These are phyloP conservation scores for Coenonympha arcania DNA, from an alignment of 2,888 invertebrate species.

Conservation along the genomic window DNA sequence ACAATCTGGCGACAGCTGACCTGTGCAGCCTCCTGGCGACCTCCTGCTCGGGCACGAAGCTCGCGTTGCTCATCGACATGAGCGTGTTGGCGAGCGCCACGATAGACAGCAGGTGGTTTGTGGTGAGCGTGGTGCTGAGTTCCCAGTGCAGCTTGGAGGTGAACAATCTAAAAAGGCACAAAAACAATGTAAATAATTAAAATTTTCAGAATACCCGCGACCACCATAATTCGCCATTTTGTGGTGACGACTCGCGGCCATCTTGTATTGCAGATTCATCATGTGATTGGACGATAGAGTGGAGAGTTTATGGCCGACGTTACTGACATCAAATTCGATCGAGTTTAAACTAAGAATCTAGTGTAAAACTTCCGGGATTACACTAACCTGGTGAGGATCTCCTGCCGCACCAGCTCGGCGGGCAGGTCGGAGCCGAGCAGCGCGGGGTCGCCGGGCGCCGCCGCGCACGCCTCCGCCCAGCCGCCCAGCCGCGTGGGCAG, in stretches of 20 bases:
- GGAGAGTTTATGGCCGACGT: too few species aligned
- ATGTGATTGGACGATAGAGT: too few species aligned
- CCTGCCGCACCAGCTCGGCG: slow-evolving; percentile 81
- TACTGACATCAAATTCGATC: too few species aligned
- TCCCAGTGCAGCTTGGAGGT: slow-evolving; percentile 96
- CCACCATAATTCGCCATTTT: too few species aligned
- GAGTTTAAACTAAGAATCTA: too few species aligned
- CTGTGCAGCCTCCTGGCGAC: slow-evolving; percentile 83
- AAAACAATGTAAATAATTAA: background rate
- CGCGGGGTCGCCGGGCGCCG: slow-evolving; percentile 52
- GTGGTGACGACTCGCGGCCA: too few species aligned
- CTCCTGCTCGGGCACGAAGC: slow-evolving; percentile 92
- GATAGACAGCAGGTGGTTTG: slow-evolving; percentile 94
- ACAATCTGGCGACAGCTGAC: slow-evolving; percentile 40
- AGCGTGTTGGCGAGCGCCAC: slow-evolving; percentile 96
- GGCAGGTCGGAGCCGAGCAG: slow-evolving; percentile 76
- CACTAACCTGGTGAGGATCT: slow-evolving; percentile 79
- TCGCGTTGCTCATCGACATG: slow-evolving; percentile 98
- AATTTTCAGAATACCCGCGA: too few species aligned
- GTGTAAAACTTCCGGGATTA: too few species aligned
- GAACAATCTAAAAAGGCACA: slow-evolving; percentile 74
- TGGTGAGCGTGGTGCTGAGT: slow-evolving; percentile 93
- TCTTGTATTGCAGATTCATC: too few species aligned
- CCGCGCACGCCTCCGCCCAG: slow-evolving; percentile 49
- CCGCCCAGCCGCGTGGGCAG: slow-evolving; percentile 88